Evolutionary conservation across 2,797 vertebrate genomes (phyloP).

Genomic region (Alouatta caraya): DNA sequence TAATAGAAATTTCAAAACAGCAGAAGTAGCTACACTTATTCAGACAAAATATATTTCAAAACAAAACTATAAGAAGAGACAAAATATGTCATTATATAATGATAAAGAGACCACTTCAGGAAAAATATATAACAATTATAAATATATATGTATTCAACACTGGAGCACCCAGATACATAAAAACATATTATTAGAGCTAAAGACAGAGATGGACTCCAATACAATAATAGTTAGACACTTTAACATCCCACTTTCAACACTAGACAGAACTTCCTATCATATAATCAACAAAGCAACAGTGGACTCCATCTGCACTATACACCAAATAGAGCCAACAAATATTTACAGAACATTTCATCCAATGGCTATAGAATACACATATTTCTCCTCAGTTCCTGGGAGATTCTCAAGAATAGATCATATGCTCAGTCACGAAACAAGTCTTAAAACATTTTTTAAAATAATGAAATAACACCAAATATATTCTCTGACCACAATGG

Average conservation of each 20-base stretch:
- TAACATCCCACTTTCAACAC: not conserved
- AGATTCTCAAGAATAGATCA: not conserved
- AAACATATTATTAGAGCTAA: not conserved
- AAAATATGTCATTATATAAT: not conserved
- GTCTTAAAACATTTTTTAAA: not conserved
- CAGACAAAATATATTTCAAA: not conserved
- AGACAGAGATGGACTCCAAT: not conserved
- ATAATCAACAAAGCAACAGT: not conserved
- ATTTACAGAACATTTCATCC: not conserved
- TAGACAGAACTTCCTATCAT: not conserved
- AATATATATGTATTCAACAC: not conserved
- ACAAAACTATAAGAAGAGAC: not conserved
- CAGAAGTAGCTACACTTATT: not conserved
- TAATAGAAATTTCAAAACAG: not conserved
- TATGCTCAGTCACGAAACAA: not conserved
- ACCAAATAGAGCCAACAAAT: not conserved
- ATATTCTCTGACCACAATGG: not conserved
- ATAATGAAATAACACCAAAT: not conserved
- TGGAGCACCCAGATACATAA: not conserved
- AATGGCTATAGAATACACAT: not conserved
- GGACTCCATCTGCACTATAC: not conserved
- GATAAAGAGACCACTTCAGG: not conserved
- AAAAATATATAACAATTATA: not conserved
- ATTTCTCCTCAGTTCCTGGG: not conserved
- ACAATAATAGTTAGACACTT: not conserved